A percentile compares a stretch with the other conserved stretches of the same genome.
These are phyloP conservation scores for Ormyrus nitidulus DNA, from an alignment of 2,888 invertebrate species.

Conservation along the genomic window DNA sequence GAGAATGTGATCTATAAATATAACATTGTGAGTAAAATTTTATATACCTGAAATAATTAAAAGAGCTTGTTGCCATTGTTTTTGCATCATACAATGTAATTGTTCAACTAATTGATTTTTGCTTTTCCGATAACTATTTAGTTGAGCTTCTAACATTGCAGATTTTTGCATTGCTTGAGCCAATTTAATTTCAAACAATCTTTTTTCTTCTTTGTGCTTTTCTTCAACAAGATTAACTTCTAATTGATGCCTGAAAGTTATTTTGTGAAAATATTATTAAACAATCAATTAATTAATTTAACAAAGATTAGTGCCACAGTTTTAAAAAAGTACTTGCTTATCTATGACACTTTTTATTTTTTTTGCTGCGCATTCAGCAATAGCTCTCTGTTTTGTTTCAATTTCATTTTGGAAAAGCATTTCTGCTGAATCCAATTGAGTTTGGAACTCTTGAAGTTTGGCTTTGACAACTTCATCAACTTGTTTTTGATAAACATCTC, in stretches of 20 bases:
- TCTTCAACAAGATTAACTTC: conserved; percentile 87
- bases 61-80: conserved; percentile 87
- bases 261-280: conserved; percentile 3
- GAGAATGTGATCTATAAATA: neutral
- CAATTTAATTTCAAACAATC: conserved; percentile 83
- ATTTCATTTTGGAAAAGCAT: conserved; percentile 81
- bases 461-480: conserved; percentile 86
- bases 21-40: neutral
- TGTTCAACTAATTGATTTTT: conserved; percentile 85
- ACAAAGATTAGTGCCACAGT: too few relatives aligned
- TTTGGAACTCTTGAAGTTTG: conserved; percentile 87
- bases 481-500: conserved; percentile 87
- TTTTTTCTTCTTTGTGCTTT: conserved; percentile 87
- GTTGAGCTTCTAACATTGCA: conserved; percentile 80
- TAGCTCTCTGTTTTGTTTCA: conserved; percentile 80
- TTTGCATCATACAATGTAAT: conserved; percentile 86
- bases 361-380: conserved; percentile 83
- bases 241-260: conserved; percentile 80
- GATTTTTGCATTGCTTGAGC: conserved; percentile 83
- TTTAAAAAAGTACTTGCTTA: conserved; percentile 74
- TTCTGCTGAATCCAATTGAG: conserved; percentile 84
- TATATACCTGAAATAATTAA: conserved; percentile 79
- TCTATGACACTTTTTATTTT: conserved; percentile 85
- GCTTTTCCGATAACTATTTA: conserved; percentile 76
- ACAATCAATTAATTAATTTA: too few relatives aligned